A percentile compares a stretch with the other conserved stretches of the same genome.
These are phyloP conservation scores for Phrynosoma platyrhinos DNA, from an alignment of 2,113 vertebrate species.

Conservation along the genomic window DNA sequence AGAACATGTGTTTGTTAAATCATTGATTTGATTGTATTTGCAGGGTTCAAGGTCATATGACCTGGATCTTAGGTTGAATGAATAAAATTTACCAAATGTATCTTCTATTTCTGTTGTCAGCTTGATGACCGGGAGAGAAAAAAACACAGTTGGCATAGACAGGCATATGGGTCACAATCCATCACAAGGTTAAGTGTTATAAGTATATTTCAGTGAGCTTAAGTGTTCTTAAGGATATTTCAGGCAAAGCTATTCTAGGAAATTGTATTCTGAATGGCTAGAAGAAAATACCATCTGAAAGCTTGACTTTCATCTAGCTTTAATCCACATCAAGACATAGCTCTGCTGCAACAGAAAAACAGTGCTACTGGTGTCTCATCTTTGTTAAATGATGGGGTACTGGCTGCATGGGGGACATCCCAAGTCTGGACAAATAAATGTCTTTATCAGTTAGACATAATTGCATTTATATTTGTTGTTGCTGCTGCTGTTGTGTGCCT, in stretches of 20 bases:
- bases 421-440: background rate
- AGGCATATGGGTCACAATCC: background rate
- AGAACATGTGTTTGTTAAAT: background rate
- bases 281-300: background rate
- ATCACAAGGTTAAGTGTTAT: background rate
- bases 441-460: background rate
- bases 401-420: background rate
- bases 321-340: background rate
- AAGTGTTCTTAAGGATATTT: background rate
- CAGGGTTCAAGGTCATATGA: background rate
- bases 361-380: background rate
- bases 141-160: background rate
- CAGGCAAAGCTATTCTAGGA: background rate
- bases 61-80: background rate
- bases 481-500: no score
- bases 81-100: conserved; percentile 4
- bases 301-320: background rate
- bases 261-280: background rate
- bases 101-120: background rate
- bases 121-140: background rate
- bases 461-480: background rate
- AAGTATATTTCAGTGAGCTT: background rate
- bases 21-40: background rate
- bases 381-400: background rate
- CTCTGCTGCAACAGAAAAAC: background rate